Percentiles rank a stretch among this genome's conserved stretches.
Conservation (phyloP, 2,797 vertebrate genomes). For the Trachops cirrhosus region DNA sequence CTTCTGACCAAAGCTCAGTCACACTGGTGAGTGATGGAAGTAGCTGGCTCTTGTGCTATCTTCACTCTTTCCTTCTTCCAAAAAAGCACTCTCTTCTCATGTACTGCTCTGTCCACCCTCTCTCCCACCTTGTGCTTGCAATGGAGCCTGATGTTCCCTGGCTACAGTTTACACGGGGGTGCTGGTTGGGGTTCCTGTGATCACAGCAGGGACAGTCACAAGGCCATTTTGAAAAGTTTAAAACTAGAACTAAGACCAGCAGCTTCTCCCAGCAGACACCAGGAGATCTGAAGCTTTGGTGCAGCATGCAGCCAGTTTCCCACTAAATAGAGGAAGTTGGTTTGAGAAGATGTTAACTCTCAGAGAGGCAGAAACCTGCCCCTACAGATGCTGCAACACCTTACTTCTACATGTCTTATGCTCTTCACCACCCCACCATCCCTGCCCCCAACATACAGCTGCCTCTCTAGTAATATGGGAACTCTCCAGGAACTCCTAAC, state of each 20-base stretch:
- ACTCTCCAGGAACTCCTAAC: neutral
- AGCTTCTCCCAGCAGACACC: neutral
- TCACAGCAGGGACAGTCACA: neutral
- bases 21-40: neutral
- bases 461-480: neutral
- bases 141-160: neutral
- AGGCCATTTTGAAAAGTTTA: neutral
- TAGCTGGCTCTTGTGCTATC: neutral
- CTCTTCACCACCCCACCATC: neutral
- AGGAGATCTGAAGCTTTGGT: neutral
- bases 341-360: neutral
- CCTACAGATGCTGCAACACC: neutral
- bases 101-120: no score
- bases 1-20: neutral
- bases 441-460: neutral
- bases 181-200: neutral
- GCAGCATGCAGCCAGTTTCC: neutral
- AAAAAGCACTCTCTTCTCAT: neutral
- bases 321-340: neutral
- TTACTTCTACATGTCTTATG: neutral
- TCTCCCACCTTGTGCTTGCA: neutral
- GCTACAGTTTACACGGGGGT: fast-evolving
- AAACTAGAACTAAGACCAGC: neutral
- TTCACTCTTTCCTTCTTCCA: neutral
- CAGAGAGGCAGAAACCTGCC: neutral